Evolutionary conservation across 92 coral and sea anemone species (phyloP).

Genomic region (Diadumene lineata): DNA sequence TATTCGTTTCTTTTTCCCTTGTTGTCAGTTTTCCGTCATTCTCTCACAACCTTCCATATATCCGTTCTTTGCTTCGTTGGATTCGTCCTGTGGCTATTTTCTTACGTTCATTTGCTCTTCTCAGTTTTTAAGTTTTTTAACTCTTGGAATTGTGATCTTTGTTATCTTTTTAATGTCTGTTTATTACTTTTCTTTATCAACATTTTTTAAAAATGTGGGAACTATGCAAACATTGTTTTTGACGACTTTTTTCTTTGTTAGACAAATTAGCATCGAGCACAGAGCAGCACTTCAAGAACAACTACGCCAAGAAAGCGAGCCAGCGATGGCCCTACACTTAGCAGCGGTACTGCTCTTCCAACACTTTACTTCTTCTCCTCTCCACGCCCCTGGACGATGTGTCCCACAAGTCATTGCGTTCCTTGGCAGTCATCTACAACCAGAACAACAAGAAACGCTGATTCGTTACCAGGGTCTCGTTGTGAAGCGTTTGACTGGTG

Average conservation of each 20-base stretch:
- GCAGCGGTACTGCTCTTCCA: conserved; percentile 88
- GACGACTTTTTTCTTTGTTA: neutral
- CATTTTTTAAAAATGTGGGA: too few relatives aligned
- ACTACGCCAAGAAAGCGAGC: conserved; percentile 87
- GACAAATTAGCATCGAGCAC: conserved; percentile 79
- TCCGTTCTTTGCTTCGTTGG: neutral
- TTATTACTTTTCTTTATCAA: neutral
- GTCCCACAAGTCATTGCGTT: conserved; percentile 88
- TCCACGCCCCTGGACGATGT: conserved; percentile 98
- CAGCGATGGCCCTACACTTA: conserved; percentile 95
- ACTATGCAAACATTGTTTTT: neutral
- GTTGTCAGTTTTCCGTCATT: neutral
- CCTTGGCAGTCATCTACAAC: conserved; percentile 61
- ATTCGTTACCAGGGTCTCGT: conserved; percentile 87
- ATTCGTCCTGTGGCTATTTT: too few relatives aligned
- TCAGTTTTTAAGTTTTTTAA: too few relatives aligned
- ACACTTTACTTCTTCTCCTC: conserved; percentile 81
- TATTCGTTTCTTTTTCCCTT: neutral
- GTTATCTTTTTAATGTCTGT: too few relatives aligned
- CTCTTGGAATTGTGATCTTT: too few relatives aligned
- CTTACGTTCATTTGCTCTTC: neutral
- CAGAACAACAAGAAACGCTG: conserved; percentile 72
- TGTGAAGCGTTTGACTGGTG: conserved; percentile 77
- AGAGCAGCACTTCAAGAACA: conserved; percentile 89
- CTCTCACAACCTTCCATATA: neutral